Base-by-base conservation (phyloP, 2,113 vertebrate species). In the Hiodon alosoides region DNA sequence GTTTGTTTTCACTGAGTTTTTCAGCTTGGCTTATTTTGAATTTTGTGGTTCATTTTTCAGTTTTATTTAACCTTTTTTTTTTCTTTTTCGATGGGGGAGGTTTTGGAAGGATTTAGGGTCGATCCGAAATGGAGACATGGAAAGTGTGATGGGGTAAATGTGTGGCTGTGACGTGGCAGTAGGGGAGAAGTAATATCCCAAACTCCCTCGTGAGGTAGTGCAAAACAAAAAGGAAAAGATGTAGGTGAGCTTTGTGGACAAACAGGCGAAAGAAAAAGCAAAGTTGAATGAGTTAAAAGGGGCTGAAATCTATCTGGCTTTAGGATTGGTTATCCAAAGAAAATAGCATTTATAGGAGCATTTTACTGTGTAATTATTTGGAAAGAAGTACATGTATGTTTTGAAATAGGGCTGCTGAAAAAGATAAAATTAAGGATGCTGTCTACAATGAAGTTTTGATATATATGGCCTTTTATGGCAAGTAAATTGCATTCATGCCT, bases 121-220 rank as follows among this genome's bases (percentile, higher is more conserved):
- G 88, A 91, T 88, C 83, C 76, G 86, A 86, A 88, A 90, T 90
- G 84, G 89, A 90, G 85, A 87, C 85, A 86, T 92, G 91, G 95
- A 90, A 98, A 93, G 95, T 97, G 94, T 85, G 83, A 86, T 83
- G 87, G 87, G 87, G 91, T 87, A 91, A 88, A 77, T 92, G 82
- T 86, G 87, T 76, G 89, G 85, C 92, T 90, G 90, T 88, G 90
- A 92, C 89, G 86, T 76, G 82, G 82, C 79, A 81, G 83, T 81
- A 61, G 74, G 78, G 82, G 76, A 71, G 79, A 76, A 55, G 81
- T n/a, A 47, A 52, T 47, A 53, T 57, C 67, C 76, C 81, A 76
- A 77, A 83, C 90, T 74, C 83, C 88, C 81, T 85, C 83, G 8
- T 73, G 82, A 82, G 79, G 81, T 82, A 81, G 79, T 81, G 77